A percentile compares a stretch with the other conserved stretches of the same genome.
These are phyloP conservation scores for Oryctes rhinoceros DNA, from an alignment of 1,140 invertebrate species.

Conservation along the genomic window DNA sequence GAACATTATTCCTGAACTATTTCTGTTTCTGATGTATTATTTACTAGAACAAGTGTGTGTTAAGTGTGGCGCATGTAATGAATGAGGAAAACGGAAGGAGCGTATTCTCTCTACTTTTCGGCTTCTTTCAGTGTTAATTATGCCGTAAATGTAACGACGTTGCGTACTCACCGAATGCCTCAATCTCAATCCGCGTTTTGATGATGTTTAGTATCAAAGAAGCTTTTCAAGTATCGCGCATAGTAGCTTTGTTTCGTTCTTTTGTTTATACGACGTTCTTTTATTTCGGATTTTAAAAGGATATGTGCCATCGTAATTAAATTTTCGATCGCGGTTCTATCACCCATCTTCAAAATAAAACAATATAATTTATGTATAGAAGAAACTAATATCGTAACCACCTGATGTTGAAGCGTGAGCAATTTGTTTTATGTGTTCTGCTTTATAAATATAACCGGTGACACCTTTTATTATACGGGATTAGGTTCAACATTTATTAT, in stretches of 20 bases:
- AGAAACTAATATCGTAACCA: too few relatives aligned
- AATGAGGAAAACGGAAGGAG: neutral
- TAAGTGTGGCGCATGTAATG: neutral
- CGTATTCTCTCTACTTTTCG: neutral
- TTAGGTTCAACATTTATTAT: too few relatives aligned
- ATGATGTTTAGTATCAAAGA: neutral
- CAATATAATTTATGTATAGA: too few relatives aligned
- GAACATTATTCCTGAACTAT: neutral
- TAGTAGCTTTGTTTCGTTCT: neutral
- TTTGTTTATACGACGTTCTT: neutral
- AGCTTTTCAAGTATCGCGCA: neutral
- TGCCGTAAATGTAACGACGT: neutral
- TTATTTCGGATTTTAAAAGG: too few relatives aligned
- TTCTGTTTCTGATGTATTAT: slow-evolving; percentile 1
- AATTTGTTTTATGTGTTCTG: too few relatives aligned
- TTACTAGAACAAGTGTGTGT: neutral
- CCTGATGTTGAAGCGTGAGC: too few relatives aligned
- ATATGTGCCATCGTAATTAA: too few relatives aligned
- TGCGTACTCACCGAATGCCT: neutral
- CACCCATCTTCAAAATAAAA: too few relatives aligned
- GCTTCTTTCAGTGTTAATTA: neutral
- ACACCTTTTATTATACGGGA: too few relatives aligned
- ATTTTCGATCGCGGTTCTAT: too few relatives aligned
- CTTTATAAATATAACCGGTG: too few relatives aligned
- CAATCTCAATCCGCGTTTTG: neutral